A percentile compares a stretch with the other conserved stretches of the same genome.
phyloP scores from a whole-genome alignment of 2,888 invertebrate species.

The Pyrochroa serraticornis region DNA sequence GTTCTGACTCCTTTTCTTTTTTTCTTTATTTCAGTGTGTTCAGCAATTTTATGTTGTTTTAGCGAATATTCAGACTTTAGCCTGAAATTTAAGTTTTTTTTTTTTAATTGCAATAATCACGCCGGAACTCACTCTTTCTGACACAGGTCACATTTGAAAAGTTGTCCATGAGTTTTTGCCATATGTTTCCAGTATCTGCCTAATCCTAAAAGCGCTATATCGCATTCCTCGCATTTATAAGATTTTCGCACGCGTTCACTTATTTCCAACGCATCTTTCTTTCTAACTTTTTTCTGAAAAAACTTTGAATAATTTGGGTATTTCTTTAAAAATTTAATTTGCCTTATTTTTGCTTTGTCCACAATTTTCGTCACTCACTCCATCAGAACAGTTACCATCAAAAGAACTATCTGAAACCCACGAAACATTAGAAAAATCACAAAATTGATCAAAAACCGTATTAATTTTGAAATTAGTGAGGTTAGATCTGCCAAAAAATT shows the following conservation, averaged over 20 bases:
- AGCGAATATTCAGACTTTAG: constrained; percentile 24
- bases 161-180: constrained; percentile 22
- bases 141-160: constrained; percentile 29
- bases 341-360: neutral
- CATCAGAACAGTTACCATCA: constrained; percentile 4
- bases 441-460: constrained; percentile 3
- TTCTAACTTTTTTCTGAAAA: neutral
- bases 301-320: no score
- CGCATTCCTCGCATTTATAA: constrained; percentile 35
- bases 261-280: constrained; percentile 8
- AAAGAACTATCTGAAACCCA: neutral
- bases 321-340: neutral
- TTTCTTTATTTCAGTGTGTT: constrained; percentile 4
- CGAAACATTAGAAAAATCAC: no score
- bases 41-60: constrained; percentile 17
- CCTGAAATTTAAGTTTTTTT: constrained; percentile 12
- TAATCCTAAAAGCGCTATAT: constrained; percentile 33
- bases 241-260: constrained; percentile 20
- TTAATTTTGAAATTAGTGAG: neutral
- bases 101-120: neutral
- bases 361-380: constrained; percentile 7
- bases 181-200: constrained; percentile 35
- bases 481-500: no score
- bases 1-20: constrained; percentile 21
- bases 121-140: constrained; percentile 25